A percentile compares a stretch with the other conserved stretches of the same genome.
Conservation (phyloP, 2,888 invertebrate species). For the Rhagophthalmus giganteus region DNA sequence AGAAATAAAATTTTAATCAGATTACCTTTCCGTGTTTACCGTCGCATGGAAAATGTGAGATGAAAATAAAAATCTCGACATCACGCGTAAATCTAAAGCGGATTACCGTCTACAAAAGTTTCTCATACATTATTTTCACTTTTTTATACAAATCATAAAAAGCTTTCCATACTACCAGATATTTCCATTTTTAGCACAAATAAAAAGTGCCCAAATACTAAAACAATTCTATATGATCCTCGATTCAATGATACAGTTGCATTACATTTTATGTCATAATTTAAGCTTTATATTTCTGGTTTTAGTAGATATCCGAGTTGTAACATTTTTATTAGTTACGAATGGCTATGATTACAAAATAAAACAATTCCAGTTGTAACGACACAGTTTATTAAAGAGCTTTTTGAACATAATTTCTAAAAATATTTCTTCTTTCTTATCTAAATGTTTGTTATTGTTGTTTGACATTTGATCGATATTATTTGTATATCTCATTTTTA, state of each 20-base stretch:
- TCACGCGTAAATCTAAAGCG: conserved; percentile 25
- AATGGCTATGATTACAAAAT: too few relatives aligned
- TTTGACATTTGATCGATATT: too few relatives aligned
- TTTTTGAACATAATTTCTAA: too few relatives aligned
- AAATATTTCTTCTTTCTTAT: too few relatives aligned
- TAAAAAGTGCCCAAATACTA: conserved; percentile 16
- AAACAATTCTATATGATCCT: conserved; percentile 3
- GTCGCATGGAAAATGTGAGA: conserved; percentile 15
- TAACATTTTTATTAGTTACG: too few relatives aligned
- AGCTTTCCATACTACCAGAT: conserved; percentile 15
- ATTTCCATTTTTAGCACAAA: conserved; percentile 23
- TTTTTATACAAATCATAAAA: conserved; percentile 20
- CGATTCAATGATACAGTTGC: conserved; percentile 5
- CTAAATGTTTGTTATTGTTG: too few relatives aligned
- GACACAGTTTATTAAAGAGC: too few relatives aligned
- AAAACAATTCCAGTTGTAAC: too few relatives aligned
- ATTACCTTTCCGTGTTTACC: conserved; percentile 16
- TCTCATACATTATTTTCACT: conserved; percentile 23
- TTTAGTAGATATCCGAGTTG: too few relatives aligned
- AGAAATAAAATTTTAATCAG: conserved; percentile 16
- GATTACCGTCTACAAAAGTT: conserved; percentile 23
- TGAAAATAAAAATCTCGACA: conserved; percentile 24
- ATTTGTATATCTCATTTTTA: too few relatives aligned
- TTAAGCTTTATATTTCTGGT: too few relatives aligned
- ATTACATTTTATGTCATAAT: too few relatives aligned